These are phyloP conservation scores for Motacilla alba DNA, from an alignment of 2,113 vertebrate genomes.

Conservation along the genomic window DNA sequence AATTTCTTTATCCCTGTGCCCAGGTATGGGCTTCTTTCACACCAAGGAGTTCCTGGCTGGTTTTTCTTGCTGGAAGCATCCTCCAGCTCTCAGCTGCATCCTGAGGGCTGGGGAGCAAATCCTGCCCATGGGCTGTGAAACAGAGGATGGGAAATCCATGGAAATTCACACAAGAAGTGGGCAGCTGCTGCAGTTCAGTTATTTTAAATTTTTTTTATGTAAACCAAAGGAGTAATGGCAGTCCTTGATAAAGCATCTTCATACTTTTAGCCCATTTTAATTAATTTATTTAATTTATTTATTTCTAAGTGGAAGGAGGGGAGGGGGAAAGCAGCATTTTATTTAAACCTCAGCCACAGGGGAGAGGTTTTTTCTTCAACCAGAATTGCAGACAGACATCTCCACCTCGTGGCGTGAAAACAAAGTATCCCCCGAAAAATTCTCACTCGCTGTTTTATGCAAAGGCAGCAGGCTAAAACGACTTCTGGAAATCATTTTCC, in stretches of 20 bases:
- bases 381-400: background rate
- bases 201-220: background rate
- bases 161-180: background rate
- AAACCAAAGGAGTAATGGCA: background rate
- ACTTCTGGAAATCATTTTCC: background rate
- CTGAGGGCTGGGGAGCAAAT: too few relatives aligned
- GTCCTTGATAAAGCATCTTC: background rate
- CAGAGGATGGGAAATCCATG: fast-evolving
- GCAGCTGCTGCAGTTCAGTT: background rate
- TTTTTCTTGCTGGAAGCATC: background rate
- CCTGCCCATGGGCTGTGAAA: background rate
- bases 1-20: fast-evolving
- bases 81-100: background rate
- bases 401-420: conserved; percentile 10
- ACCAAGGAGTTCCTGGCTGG: fast-evolving
- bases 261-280: background rate
- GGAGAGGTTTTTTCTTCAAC: too few relatives aligned
- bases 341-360: background rate
- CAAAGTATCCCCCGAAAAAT: background rate
- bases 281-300: background rate
- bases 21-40: background rate
- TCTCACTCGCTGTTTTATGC: background rate
- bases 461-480: background rate
- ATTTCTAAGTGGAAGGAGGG: background rate
- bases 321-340: background rate